These are phyloP conservation scores for Aleiodes testaceus DNA, from an alignment of 2,888 invertebrate genomes.

Conservation along the genomic window DNA sequence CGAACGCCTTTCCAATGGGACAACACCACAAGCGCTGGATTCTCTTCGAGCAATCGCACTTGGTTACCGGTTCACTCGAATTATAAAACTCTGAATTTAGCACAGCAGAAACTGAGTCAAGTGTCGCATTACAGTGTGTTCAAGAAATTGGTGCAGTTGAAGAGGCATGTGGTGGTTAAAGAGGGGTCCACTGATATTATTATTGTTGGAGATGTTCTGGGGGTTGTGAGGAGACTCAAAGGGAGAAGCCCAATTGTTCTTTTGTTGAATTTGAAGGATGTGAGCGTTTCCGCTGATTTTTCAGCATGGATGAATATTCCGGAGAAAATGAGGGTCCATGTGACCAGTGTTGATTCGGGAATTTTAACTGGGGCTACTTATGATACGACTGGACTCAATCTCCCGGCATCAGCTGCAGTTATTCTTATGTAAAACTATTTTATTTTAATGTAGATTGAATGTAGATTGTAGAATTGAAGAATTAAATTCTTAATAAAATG, in stretches of 20 bases:
- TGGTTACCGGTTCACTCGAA: slow-evolving; percentile 82
- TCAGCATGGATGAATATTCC: slow-evolving; percentile 54
- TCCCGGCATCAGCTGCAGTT: slow-evolving; percentile 53
- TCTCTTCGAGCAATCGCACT: slow-evolving; percentile 75
- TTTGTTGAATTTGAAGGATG: slow-evolving; percentile 53
- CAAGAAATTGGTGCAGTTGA: slow-evolving; percentile 73
- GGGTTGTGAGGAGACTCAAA: slow-evolving; percentile 50
- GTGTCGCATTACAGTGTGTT: slow-evolving; percentile 73
- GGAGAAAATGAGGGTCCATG: slow-evolving; percentile 51
- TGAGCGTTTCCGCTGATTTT: slow-evolving; percentile 49
- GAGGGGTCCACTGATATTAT: slow-evolving; percentile 70
- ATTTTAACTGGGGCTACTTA: slow-evolving; percentile 44
- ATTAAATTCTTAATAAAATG: no score
- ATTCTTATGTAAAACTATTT: slow-evolving; percentile 41
- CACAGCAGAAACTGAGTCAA: slow-evolving; percentile 73
- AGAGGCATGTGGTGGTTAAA: slow-evolving; percentile 72
- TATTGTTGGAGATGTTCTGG: slow-evolving; percentile 52
- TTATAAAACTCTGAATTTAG: slow-evolving; percentile 77
- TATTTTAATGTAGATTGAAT: neutral
- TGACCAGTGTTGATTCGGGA: slow-evolving; percentile 53
- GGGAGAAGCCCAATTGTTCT: slow-evolving; percentile 45
- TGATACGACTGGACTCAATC: slow-evolving; percentile 46
- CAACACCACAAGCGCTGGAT: slow-evolving; percentile 76
- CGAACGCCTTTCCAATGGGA: slow-evolving; percentile 82
- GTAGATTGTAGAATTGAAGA: neutral